phyloP scores from a whole-genome alignment of 2,113 vertebrate species.

The Prinia subflava region DNA sequence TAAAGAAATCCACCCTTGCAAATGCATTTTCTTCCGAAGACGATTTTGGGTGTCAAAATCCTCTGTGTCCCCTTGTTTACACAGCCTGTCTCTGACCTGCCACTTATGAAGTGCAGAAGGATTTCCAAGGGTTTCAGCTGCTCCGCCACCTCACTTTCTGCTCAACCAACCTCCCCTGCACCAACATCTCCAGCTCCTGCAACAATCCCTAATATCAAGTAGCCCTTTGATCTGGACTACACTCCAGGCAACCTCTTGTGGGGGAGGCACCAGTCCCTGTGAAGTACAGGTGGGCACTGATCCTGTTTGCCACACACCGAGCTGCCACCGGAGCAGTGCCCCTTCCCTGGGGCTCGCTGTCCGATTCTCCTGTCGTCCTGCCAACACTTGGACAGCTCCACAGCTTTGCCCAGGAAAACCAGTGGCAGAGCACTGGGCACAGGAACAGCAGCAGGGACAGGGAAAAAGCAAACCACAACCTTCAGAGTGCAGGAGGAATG shows the following conservation, averaged over 20 bases:
- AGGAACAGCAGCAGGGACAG: neutral
- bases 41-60: neutral
- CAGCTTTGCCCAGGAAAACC: neutral
- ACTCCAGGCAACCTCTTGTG: neutral
- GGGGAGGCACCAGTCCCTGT: neutral
- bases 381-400: neutral
- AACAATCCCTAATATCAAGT: neutral
- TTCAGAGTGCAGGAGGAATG: neutral
- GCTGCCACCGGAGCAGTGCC: neutral
- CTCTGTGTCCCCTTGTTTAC: neutral
- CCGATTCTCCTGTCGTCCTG: neutral
- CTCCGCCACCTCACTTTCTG: neutral
- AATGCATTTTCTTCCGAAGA: neutral
- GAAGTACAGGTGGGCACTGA: neutral
- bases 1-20: neutral
- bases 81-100: neutral
- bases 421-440: neutral
- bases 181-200: slow-evolving; percentile 11
- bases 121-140: neutral
- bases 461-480: neutral
- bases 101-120: neutral
- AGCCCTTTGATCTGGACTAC: neutral
- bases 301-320: neutral
- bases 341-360: neutral
- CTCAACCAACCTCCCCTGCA: neutral